These are phyloP conservation scores for Zoanthus solanderi DNA, from an alignment of 92 coral and sea anemone species.

Conservation along the genomic window DNA sequence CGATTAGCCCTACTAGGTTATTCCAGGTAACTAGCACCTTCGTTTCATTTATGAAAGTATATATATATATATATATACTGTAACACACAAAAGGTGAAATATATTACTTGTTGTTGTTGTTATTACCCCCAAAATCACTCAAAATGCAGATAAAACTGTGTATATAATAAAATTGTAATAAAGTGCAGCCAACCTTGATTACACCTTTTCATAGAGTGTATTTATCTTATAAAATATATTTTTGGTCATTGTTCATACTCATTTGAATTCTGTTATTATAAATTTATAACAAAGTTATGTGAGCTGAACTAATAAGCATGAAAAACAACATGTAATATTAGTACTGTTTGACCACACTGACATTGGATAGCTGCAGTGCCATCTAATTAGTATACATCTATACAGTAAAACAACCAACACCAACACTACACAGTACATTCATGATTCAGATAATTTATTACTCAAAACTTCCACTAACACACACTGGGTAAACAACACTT, in stretches of 20 bases:
- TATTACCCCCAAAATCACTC: too few species aligned
- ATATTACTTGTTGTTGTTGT: too few species aligned
- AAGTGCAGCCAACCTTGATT: conserved; percentile 9
- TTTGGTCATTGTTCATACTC: background rate
- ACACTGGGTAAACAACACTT: background rate
- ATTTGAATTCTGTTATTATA: conserved; percentile 1
- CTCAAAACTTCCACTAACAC: conserved; percentile 4
- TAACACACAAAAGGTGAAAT: too few species aligned
- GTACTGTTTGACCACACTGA: background rate
- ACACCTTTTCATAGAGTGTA: background rate
- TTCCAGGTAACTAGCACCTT: too few species aligned
- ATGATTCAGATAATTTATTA: background rate
- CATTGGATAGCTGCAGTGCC: conserved; percentile 9
- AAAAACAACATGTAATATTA: conserved; percentile 1
- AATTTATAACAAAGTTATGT: background rate
- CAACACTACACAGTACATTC: conserved; percentile 5
- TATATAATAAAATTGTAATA: background rate
- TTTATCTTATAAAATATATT: background rate
- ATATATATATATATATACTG: too few species aligned
- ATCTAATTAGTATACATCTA: conserved; percentile 8
- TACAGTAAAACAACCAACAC: conserved; percentile 10
- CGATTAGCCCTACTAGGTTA: too few species aligned
- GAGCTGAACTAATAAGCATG: conserved; percentile 8
- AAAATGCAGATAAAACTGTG: conserved; percentile 3
- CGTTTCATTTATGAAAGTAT: too few species aligned